These are phyloP conservation scores for Castor canadensis DNA, from an alignment of 2,113 vertebrate species.

Conservation along the genomic window DNA sequence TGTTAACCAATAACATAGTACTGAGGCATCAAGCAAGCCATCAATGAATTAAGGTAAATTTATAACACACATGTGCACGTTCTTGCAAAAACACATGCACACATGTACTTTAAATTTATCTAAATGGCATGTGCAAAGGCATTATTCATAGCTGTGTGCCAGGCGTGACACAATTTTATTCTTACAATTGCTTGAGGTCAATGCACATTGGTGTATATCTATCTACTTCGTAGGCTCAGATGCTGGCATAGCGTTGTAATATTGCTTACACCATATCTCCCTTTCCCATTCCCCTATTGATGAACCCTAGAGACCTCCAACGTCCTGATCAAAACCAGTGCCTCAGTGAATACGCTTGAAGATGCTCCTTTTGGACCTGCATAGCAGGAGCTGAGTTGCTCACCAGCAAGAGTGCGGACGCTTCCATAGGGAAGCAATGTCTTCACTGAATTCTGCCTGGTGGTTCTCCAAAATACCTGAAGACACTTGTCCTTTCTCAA, in stretches of 20 bases:
- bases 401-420: background rate
- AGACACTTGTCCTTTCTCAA: background rate
- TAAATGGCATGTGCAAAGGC: background rate
- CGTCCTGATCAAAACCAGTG: background rate
- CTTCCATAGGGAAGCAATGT: background rate
- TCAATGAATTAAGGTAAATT: background rate
- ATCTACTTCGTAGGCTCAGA: background rate
- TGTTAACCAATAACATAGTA: fast-evolving
- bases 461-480: background rate
- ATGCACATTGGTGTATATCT: background rate
- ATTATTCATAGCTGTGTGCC: background rate
- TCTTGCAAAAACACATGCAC: background rate
- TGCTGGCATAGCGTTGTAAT: background rate
- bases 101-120: background rate
- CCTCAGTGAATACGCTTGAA: background rate
- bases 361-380: background rate
- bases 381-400: background rate
- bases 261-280: background rate
- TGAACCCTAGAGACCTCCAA: background rate
- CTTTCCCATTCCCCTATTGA: background rate
- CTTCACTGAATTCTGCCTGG: background rate
- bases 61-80: background rate
- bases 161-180: background rate
- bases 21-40: background rate
- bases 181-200: background rate